phyloP scores from a whole-genome alignment of 2,797 vertebrate species.

The Staurois parvus region DNA sequence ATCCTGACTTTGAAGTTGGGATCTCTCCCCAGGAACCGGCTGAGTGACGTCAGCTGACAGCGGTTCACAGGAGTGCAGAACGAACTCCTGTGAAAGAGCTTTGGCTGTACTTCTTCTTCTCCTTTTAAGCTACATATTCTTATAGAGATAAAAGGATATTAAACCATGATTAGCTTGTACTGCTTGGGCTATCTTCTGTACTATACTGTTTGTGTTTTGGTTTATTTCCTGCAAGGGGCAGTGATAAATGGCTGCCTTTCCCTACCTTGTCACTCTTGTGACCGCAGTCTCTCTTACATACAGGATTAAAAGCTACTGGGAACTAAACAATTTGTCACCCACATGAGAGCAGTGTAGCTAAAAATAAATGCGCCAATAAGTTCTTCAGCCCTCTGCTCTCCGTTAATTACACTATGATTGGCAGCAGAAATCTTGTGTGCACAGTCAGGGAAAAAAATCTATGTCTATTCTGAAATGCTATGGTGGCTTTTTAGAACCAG shows the following conservation, averaged over 20 bases:
- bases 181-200: too few relatives aligned
- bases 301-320: conserved; percentile 7
- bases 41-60: too few relatives aligned
- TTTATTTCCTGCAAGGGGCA: too few relatives aligned
- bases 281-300: background rate
- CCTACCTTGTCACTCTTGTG: background rate
- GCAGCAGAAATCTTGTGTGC: background rate
- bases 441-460: background rate
- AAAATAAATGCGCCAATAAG: conserved; percentile 30
- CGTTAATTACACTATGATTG: conserved; percentile 7
- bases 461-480: background rate
- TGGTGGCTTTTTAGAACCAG: background rate
- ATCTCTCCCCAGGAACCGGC: too few relatives aligned
- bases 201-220: too few relatives aligned
- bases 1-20: too few relatives aligned
- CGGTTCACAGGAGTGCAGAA: too few relatives aligned
- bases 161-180: too few relatives aligned
- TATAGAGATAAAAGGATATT: too few relatives aligned
- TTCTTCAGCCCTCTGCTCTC: background rate
- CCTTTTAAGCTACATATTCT: too few relatives aligned
- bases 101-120: too few relatives aligned
- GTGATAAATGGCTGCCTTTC: background rate
- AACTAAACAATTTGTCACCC: conserved; percentile 27
- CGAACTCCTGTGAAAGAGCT: too few relatives aligned
- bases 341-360: conserved; percentile 10